Conservation (phyloP, 1,140 invertebrate genomes). For the Drosophila pachea region DNA sequence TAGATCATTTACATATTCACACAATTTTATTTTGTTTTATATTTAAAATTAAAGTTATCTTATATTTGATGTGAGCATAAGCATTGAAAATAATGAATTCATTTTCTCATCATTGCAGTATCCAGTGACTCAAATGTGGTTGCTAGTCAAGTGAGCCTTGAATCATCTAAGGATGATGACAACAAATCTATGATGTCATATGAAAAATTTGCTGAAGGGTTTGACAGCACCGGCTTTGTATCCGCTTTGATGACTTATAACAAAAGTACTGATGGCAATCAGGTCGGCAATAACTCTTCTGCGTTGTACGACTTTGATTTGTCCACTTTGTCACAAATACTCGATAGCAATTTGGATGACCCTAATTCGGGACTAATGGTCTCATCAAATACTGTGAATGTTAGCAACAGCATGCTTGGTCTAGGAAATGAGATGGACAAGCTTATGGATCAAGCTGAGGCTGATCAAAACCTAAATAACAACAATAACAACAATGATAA, state of each 20-base stretch:
- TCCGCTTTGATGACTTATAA: conserved; percentile 68
- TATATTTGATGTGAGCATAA: neutral
- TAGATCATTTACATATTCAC: too few relatives aligned
- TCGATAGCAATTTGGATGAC: conserved; percentile 65
- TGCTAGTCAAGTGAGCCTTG: conserved; percentile 56
- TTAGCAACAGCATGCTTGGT: conserved; percentile 49
- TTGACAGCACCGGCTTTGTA: conserved; percentile 74
- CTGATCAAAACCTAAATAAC: conserved; percentile 62
- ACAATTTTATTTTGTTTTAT: too few relatives aligned
- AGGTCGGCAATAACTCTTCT: conserved; percentile 57
- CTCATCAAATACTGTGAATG: conserved; percentile 64
- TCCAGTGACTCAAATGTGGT: conserved; percentile 51
- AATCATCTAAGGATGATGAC: conserved; percentile 68
- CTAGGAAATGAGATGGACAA: conserved; percentile 65
- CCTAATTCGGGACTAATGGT: conserved; percentile 56
- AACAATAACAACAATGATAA: conserved; percentile 57
- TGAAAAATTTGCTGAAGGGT: conserved; percentile 72
- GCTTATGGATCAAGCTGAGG: conserved; percentile 56
- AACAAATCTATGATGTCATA: conserved; percentile 69
- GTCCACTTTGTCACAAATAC: conserved; percentile 62
- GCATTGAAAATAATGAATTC: neutral
- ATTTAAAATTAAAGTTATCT: too few relatives aligned
- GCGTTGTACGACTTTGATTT: conserved; percentile 65
- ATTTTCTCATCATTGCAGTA: conserved; percentile 19
- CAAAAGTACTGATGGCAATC: conserved; percentile 54